Conservation (phyloP, 2,797 vertebrate species). For the Scolopax rusticola region DNA sequence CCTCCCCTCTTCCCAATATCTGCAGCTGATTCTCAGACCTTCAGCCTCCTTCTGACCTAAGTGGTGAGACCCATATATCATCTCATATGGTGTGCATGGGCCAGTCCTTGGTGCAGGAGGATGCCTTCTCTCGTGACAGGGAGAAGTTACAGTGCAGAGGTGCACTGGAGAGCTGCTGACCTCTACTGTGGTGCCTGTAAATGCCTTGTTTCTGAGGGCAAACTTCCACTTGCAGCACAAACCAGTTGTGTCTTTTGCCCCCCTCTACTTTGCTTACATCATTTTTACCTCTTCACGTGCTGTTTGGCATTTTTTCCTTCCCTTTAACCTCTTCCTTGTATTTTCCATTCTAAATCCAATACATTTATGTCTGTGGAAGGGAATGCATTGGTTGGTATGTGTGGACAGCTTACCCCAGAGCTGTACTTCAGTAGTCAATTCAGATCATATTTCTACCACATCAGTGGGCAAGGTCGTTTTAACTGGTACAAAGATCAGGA, state of each 20-base stretch:
- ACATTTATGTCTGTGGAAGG: background rate
- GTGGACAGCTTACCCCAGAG: background rate
- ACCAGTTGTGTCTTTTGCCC: background rate
- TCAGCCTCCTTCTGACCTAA: background rate
- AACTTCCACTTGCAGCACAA: background rate
- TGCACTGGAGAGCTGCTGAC: background rate
- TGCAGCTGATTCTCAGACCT: background rate
- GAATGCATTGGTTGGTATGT: background rate
- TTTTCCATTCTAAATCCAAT: background rate
- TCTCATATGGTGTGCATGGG: background rate
- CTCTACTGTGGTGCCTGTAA: background rate
- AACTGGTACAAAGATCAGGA: background rate
- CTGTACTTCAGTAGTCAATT: background rate
- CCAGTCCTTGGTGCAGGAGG: background rate
- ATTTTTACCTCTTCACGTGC: background rate
- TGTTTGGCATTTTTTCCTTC: background rate
- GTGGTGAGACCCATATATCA: background rate
- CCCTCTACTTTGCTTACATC: background rate
- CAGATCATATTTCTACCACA: background rate
- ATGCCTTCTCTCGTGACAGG: rapidly evolving
- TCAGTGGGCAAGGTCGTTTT: background rate
- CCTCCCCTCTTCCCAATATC: background rate
- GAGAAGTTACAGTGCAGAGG: background rate
- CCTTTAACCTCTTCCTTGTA: background rate
- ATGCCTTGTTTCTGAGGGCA: background rate